Evolutionary conservation across 2,888 invertebrate species (phyloP), one percentile per base, ranked within the genome.

Genomic region (Melikaiella ostensackeni): DNA sequence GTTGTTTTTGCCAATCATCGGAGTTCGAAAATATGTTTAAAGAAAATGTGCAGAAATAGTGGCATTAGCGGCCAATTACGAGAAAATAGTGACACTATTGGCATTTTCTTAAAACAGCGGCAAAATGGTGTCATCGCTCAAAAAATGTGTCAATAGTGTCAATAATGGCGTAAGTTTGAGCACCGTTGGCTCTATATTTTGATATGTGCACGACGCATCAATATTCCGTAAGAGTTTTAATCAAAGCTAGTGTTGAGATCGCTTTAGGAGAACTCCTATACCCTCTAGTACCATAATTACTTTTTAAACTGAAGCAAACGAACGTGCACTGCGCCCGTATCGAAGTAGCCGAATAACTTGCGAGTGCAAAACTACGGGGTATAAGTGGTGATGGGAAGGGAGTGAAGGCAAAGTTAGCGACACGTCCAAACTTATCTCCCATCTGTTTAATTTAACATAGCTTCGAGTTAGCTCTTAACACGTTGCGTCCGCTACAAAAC

Each of bases 381-480:
- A 77, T 78, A 75, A 78, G 74, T 66, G 19, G 77, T 73, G 55
- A 79, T 79, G 79, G 80, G 79, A 79, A 80, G 78, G 81, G 46
- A 27, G 33, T 75, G 82, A 79, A 78, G 82, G 83, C 75, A 84
- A 86, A 86, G 86, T 88, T 88, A 86, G 85, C 85, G 86, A 86
- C 87, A 86, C 86, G 85, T 86, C 86, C 84, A 83, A 88, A 87
- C 86, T 89, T 88, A 88, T 89, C 88, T 83, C 81, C 84, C 87
- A 84, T 85, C 85, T 87, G 88, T 86, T 88, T 88, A 89, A 89
- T 89, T 88, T 88, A 88, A 88, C 88, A 84, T 85, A 84, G 84
- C 88, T 88, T 86, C 86, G 85, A 86, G 88, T 88, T 88, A 88
- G 86, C 85, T 87, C 85, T 87, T 88, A 86, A 88, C 86, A 80